phyloP scores from a whole-genome alignment of 1,140 invertebrate genomes.

The Orchesella cincta region DNA sequence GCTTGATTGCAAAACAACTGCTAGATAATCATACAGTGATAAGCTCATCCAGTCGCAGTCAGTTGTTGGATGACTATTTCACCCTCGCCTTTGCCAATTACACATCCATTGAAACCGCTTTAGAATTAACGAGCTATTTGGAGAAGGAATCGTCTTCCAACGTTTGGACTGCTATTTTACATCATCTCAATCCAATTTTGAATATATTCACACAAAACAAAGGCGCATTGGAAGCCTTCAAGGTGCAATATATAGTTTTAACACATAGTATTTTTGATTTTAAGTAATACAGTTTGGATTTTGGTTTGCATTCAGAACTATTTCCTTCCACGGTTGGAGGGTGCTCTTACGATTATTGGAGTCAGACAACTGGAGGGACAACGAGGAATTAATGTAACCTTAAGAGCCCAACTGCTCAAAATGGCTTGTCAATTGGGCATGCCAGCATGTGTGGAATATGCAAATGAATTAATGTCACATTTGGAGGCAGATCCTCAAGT shows the following conservation, averaged over 20 bases:
- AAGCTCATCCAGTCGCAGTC: conserved; percentile 8
- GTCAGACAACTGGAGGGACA: conserved; percentile 23
- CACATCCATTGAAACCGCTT: conserved; percentile 53
- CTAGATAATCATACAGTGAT: conserved; percentile 10
- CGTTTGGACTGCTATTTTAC: conserved; percentile 63
- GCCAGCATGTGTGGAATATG: conserved; percentile 29
- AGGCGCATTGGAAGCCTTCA: not conserved
- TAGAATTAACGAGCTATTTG: conserved; percentile 66
- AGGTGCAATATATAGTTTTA: not conserved
- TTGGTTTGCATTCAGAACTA: conserved; percentile 35
- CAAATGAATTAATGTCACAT: not conserved
- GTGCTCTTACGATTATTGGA: conserved; percentile 35
- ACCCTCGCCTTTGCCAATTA: not conserved
- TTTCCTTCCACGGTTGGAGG: conserved; percentile 30
- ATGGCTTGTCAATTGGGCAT: conserved; percentile 31
- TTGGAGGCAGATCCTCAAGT: conserved; percentile 18
- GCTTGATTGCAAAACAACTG: conserved; percentile 21
- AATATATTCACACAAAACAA: not conserved
- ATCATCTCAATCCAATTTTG: not conserved
- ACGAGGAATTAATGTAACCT: conserved; percentile 35
- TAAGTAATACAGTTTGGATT: not conserved
- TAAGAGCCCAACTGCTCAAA: conserved; percentile 34
- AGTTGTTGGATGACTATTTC: conserved; percentile 42
- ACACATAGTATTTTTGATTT: not conserved
- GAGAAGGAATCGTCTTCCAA: conserved; percentile 63